These are phyloP conservation scores for Cistogaster globosa DNA, from an alignment of 2,888 invertebrate genomes.

Conservation along the genomic window DNA sequence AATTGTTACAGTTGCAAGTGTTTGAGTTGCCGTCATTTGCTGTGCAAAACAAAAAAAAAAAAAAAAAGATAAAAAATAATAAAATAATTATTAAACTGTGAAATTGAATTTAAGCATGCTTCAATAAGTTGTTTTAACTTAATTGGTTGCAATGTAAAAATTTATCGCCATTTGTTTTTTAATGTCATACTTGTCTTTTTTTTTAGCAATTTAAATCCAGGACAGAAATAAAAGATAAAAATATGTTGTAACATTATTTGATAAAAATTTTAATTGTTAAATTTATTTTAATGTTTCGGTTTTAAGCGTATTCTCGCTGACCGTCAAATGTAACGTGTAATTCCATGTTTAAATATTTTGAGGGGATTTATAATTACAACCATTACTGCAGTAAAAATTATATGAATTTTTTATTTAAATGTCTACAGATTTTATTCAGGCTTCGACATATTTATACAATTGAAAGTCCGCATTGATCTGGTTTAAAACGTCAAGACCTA, in stretches of 20 bases:
- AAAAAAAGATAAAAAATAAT: slow-evolving; percentile 9
- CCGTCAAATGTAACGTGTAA: background rate
- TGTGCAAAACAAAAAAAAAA: background rate
- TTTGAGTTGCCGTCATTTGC: slow-evolving; percentile 36
- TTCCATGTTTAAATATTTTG: too few relatives aligned
- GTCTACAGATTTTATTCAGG: too few relatives aligned
- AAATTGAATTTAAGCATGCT: slow-evolving; percentile 71
- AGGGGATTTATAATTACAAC: background rate
- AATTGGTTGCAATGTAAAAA: slow-evolving; percentile 61
- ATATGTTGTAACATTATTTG: background rate
- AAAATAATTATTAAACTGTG: slow-evolving; percentile 68
- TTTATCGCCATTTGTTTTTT: slow-evolving; percentile 17
- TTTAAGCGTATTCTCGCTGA: too few relatives aligned
- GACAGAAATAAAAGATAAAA: background rate
- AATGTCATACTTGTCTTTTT: slow-evolving; percentile 5
- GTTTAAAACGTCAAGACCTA: too few relatives aligned
- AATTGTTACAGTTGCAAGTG: slow-evolving; percentile 31
- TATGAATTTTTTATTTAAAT: background rate
- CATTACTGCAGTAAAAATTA: background rate
- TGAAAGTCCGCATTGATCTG: too few relatives aligned
- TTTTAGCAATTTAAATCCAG: slow-evolving; percentile 17
- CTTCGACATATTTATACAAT: too few relatives aligned
- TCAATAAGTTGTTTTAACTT: slow-evolving; percentile 68
- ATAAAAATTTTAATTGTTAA: slow-evolving; percentile 29
- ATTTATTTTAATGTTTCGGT: background rate